Conservation (phyloP, 1,140 invertebrate species). For the Homalodisca vitripennis region DNA sequence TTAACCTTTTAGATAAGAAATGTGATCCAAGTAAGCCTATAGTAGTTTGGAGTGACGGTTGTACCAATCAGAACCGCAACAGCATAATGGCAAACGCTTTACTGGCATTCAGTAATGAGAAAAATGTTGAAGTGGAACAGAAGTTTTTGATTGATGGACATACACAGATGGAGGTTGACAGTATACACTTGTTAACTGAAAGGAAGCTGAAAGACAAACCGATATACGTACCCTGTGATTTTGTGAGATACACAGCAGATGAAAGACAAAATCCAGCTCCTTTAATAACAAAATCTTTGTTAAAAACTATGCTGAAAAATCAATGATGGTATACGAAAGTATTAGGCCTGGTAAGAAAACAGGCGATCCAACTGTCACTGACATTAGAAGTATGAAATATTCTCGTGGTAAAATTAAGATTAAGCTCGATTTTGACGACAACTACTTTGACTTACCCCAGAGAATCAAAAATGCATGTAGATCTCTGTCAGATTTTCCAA, state of each 20-base stretch:
- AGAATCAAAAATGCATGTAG: constrained; percentile 12
- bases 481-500: constrained; percentile 3
- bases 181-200: constrained; percentile 44
- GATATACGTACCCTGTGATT: constrained; percentile 26
- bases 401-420: background rate
- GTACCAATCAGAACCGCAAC: constrained; percentile 46
- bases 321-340: no score
- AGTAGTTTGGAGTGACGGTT: constrained; percentile 41
- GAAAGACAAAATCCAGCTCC: constrained; percentile 15
- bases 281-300: constrained; percentile 4
- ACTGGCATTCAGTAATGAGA: constrained; percentile 38
- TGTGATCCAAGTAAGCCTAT: constrained; percentile 9
- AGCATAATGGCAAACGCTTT: constrained; percentile 45
- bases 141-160: constrained; percentile 49
- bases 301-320: constrained; percentile 10
- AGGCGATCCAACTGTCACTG: constrained; percentile 15
- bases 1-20: constrained; percentile 42
- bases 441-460: background rate
- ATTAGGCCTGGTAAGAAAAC: constrained; percentile 18
- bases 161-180: constrained; percentile 50
- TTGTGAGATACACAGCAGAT: constrained; percentile 8
- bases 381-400: constrained; percentile 15
- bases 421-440: constrained; percentile 15
- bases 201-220: constrained; percentile 38
- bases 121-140: constrained; percentile 45